Percentiles rank a stretch among this genome's conserved stretches.
These are phyloP conservation scores for Polydrusus pterygomalis DNA, from an alignment of 2,888 invertebrate species.

Conservation along the genomic window DNA sequence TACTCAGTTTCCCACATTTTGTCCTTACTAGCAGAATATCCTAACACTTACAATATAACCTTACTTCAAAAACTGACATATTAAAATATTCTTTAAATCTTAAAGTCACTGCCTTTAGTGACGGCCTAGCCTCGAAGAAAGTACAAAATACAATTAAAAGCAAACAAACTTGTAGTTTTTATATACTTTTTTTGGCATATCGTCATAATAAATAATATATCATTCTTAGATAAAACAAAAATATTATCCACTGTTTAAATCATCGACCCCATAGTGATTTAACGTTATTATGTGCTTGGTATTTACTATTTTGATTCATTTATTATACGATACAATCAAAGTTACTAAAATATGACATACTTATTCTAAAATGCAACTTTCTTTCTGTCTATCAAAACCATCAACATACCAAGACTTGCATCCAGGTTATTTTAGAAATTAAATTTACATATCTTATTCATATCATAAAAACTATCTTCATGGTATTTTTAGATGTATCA, in stretches of 20 bases:
- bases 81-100: constrained; percentile 59
- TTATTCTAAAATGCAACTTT: too few relatives aligned
- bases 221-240: not conserved
- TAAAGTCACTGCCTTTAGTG: constrained; percentile 60
- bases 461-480: constrained; percentile 57
- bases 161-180: constrained; percentile 62
- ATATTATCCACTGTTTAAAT: constrained; percentile 5
- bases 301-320: too few relatives aligned
- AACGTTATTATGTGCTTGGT: not conserved
- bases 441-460: constrained; percentile 63
- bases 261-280: not conserved
- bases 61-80: constrained; percentile 2
- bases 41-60: not conserved
- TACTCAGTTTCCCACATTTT: too few relatives aligned
- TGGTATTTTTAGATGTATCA: constrained; percentile 16
- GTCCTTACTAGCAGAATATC: not conserved
- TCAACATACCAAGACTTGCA: not conserved
- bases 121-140: constrained; percentile 64
- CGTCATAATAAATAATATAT: constrained; percentile 16
- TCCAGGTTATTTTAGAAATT: not conserved
- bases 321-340: too few relatives aligned
- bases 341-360: too few relatives aligned
- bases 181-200: constrained; percentile 56
- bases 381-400: not conserved
- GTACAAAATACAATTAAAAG: constrained; percentile 65